phyloP scores from a whole-genome alignment of 2,113 vertebrate genomes.

The Prietella phreatophila region DNA sequence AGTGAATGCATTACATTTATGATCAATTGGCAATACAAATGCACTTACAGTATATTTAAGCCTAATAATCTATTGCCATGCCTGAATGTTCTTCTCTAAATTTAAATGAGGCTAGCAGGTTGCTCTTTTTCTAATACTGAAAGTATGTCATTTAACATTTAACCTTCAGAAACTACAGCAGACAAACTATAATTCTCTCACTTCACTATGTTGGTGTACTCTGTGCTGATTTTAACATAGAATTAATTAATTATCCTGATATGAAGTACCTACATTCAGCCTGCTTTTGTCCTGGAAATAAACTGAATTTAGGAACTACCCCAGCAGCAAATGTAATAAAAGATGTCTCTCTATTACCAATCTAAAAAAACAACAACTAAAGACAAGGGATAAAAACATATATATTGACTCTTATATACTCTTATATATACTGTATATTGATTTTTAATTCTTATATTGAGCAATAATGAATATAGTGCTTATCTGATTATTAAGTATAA shows the following conservation, averaged over 20 bases:
- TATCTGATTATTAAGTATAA: background rate
- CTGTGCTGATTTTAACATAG: constrained; percentile 51
- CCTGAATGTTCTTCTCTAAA: background rate
- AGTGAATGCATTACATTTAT: constrained; percentile 19
- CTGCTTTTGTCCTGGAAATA: constrained; percentile 70
- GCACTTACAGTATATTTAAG: constrained; percentile 4
- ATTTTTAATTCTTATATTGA: background rate
- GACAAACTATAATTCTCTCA: constrained; percentile 11
- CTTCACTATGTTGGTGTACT: constrained; percentile 9
- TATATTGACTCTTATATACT: background rate
- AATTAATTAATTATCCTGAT: constrained; percentile 65
- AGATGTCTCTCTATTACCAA: background rate
- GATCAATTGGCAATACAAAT: background rate
- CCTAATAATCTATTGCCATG: background rate
- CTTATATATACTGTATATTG: background rate
- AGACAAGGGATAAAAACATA: background rate
- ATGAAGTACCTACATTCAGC: constrained; percentile 65
- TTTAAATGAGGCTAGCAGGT: background rate
- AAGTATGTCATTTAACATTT: background rate
- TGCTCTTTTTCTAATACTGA: background rate
- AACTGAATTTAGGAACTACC: constrained; percentile 54
- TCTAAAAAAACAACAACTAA: background rate
- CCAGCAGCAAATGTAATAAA: background rate
- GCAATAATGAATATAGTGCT: background rate
- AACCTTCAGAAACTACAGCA: background rate